A percentile compares a stretch with the other conserved stretches of the same genome.
Conservation (phyloP, 1,140 invertebrate genomes). For the Neotoxoptera formosana region DNA sequence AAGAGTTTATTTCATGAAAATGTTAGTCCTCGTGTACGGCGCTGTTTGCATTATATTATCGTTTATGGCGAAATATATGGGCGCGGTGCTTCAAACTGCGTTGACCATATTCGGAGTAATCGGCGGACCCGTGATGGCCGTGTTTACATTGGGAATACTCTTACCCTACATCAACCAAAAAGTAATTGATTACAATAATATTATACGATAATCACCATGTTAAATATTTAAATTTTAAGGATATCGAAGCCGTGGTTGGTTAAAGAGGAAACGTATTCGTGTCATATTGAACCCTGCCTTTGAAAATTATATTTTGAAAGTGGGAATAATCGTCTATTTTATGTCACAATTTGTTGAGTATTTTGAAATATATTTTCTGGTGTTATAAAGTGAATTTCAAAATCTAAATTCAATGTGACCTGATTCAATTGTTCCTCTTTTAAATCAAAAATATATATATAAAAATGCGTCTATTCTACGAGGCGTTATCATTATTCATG, state of each 20-base stretch:
- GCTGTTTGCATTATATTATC: slow-evolving; percentile 74
- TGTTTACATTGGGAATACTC: slow-evolving; percentile 84
- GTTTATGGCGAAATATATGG: slow-evolving; percentile 76
- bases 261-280: background rate
- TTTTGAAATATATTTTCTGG: background rate
- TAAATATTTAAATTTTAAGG: background rate
- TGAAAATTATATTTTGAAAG: background rate
- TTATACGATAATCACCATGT: background rate
- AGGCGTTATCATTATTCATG: background rate
- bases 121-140: slow-evolving; percentile 78
- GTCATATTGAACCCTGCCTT: background rate
- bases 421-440: background rate
- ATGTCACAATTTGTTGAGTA: background rate
- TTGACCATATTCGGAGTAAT: slow-evolving; percentile 82
- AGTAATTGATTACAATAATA: slow-evolving; percentile 61
- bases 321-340: background rate
- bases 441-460: background rate
- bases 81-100: slow-evolving; percentile 76
- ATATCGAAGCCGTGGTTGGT: background rate
- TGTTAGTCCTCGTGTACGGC: slow-evolving; percentile 75
- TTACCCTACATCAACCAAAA: slow-evolving; percentile 70
- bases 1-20: slow-evolving; percentile 65
- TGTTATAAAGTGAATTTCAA: background rate
- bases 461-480: background rate
- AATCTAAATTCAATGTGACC: background rate